Base-by-base conservation (phyloP, 1,140 invertebrate genomes). In the Diuraphis noxia region DNA sequence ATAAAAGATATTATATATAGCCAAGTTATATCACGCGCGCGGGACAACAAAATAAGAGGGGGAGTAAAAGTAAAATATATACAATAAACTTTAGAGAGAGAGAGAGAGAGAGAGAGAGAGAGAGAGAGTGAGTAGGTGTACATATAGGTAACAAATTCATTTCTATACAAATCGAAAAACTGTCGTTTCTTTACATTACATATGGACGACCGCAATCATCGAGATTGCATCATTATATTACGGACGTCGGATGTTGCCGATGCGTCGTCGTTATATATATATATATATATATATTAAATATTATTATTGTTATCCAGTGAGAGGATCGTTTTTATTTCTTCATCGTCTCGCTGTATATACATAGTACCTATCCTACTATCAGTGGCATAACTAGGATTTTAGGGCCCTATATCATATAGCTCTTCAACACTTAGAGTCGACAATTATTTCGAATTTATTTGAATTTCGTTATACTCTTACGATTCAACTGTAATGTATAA, bases 221-320 rank as follows among this genome's bases (percentile, higher is more conserved):
- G 79, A 81, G 79, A 81, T 81, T 81, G 40, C 36, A 40, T 81
- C 79, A 81, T 40, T 81, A 81, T 38, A 81, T n/a, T 38, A 81
- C 40, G 36, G 79, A 25, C 21, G 79, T 81, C 23, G 36, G 21
- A 38, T 38, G 34, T 38, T 25, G 36, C 23, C 40, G 36, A 81
- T 81, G 79, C 21, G 36, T 38, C 77, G 77, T 38, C 79, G 21
- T 63, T 5, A 19, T 49, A 2, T 49, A n/a, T n/a, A n/a, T 63
- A 63, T n/a, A 63, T n/a, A n/a, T n/a, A 63, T 63, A 63, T 30
- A 63, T 63, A 63, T 63, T n/a, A n/a, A n/a, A 63, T n/a, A 25
- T 52, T 52, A 63, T 63, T 17, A n/a, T 63, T 63, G 56, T 63
- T 63, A 63, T 63, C 56, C 30, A 17, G 56, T 9, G 36, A 23